Evolutionary conservation across 2,113 vertebrate genomes (phyloP), one percentile per base, ranked within the genome.

Genomic region (Microtus montanus): DNA sequence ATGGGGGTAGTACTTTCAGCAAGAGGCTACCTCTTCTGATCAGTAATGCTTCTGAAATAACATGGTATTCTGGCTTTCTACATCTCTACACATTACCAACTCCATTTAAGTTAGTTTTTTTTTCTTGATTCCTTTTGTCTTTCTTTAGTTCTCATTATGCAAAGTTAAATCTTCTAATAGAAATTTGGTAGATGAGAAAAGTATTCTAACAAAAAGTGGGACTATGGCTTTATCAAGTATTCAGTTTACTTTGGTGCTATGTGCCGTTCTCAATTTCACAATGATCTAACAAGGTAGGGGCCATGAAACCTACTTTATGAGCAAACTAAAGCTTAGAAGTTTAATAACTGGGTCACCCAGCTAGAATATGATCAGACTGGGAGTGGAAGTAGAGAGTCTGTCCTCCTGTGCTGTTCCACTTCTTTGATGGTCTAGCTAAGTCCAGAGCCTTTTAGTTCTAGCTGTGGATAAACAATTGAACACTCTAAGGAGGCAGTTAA

Each of bases 201-300:
- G 35, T 38, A 38, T 92, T 93, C 13, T 91, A 28, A 58, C 58
- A 20, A 80, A 87, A 87, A 95, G 63, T 38, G 30, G 2, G 73
- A 54, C 78, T 91, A 93, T 84, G 66, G 20, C 71, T 35, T 91
- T 79, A 79, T 71, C 20, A 71, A 85, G 17, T 77, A 19, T 15
- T 41, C 24, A 84, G 5, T 87, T 75, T 74, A 52, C 71, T 15
- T 78, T 83, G 14, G 35, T 86, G 38, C 44, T 90, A 0, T 70
- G 13, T 84, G 17, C 52, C 93, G 63, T 3, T 58, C 90, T 63
- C 95, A 54, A 61, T 91, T 75, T 89, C 20, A 89, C 3, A 96
- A 1, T 90, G 74, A 44, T 78, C 26, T 2, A 58, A 14, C 26
- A 64, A 91, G 41, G 38, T 91, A 58, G 20, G 22, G 83, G 26